Evolutionary conservation across 2,888 invertebrate species (phyloP), one percentile per base, ranked within the genome.

Genomic region (Phania funesta): DNA sequence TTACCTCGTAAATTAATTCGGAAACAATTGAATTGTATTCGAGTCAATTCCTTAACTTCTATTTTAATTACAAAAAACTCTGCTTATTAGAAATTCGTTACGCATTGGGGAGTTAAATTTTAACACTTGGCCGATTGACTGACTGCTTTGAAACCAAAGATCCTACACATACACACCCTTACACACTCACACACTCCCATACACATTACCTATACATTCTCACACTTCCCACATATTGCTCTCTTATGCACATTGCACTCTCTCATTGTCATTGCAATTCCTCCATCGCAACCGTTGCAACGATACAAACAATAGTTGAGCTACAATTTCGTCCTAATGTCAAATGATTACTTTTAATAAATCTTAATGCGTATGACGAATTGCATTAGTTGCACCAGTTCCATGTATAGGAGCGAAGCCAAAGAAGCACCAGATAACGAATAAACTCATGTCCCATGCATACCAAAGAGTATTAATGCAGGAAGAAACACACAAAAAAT

Each of bases 281-380:
- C 48, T 52, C 38, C 18, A 56, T 54, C 38, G 22, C 7, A 50
- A 38, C 18, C 11, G 29, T n/a, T n/a, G 8, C 13, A 41, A 62
- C 32, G 41, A 35, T 3, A 13, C 0, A 16, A 88, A 89, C 64
- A 82, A 87, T 89, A 87, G 89, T 46, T 41, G 38, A 70, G 18
- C 35, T 58, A 74, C 77, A 74, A 65, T 90, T 89, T 90, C 90
- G 88, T 90, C 90, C 90, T 90, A 89, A 90, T 90, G 90, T 90
- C 90, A 90, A 90, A 90, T 90, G 90, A 90, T 90, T 90, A 89
- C 89, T 88, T 89, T 89, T 88, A 90, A 89, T 90, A 90, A 88
- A 90, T 90, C 88, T 87, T 89, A 90, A 90, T 90, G 90, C 86
- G 90, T 88, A 90, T 88, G 87, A 90, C 90, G 89, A 90, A 90